These are phyloP conservation scores for Nebria ingens DNA, from an alignment of 1,140 invertebrate genomes.

Conservation along the genomic window DNA sequence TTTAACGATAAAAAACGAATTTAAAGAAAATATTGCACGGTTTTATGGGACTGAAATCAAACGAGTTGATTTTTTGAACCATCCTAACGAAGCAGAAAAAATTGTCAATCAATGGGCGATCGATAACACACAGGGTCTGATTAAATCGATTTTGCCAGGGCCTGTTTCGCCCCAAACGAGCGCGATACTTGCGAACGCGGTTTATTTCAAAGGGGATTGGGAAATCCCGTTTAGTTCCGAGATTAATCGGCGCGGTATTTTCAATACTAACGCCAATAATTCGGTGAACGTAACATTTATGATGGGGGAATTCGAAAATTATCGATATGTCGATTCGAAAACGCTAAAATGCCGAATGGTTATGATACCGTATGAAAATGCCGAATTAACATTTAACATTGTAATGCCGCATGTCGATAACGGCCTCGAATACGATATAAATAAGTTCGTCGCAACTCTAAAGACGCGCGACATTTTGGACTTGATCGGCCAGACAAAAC, in stretches of 20 bases:
- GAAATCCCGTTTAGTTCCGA: constrained; percentile 45
- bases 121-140: constrained; percentile 45
- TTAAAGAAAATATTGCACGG: constrained; percentile 30
- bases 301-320: constrained; percentile 17
- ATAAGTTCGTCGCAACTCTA: constrained; percentile 17
- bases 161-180: constrained; percentile 33
- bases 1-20: constrained; percentile 35
- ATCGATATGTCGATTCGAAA: constrained; percentile 22
- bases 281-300: constrained; percentile 21
- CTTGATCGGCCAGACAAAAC: constrained; percentile 16
- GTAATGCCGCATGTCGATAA: constrained; percentile 20
- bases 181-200: constrained; percentile 53
- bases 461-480: constrained; percentile 17
- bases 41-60: constrained; percentile 34
- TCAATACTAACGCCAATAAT: constrained; percentile 29
- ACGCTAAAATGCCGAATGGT: constrained; percentile 19
- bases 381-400: constrained; percentile 24
- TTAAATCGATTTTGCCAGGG: constrained; percentile 36
- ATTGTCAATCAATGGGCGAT: constrained; percentile 53
- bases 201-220: constrained; percentile 69
- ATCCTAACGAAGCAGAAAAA: constrained; percentile 26
- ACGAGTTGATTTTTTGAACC: constrained; percentile 40
- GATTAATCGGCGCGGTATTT: constrained; percentile 41
- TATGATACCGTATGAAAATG: constrained; percentile 23
- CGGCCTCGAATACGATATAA: constrained; percentile 21